These are phyloP conservation scores for Phytoseiulus persimilis DNA, from an alignment of 2,888 invertebrate species.

Conservation along the genomic window DNA sequence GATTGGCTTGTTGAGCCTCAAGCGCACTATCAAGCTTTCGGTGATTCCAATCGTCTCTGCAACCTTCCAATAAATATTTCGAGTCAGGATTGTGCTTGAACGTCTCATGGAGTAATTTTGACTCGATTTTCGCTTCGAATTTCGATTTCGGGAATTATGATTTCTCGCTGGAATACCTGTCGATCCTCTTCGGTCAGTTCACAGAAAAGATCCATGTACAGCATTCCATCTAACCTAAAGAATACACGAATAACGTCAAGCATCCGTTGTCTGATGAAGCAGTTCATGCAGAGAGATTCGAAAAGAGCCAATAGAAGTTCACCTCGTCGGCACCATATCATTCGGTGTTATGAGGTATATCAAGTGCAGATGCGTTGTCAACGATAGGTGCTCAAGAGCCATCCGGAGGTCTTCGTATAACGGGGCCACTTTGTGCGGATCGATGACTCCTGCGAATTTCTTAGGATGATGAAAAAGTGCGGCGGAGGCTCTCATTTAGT, in stretches of 20 bases:
- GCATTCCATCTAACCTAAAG: not conserved
- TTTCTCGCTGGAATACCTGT: not conserved
- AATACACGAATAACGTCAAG: not conserved
- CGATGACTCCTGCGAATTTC: constrained; percentile 63
- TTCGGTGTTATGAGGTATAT: constrained; percentile 77
- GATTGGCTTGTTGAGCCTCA: constrained; percentile 48
- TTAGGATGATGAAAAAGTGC: not conserved
- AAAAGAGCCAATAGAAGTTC: not conserved
- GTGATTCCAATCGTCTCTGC: constrained; percentile 68
- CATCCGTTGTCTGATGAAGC: not conserved
- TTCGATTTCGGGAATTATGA: too few relatives aligned
- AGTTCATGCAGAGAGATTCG: not conserved
- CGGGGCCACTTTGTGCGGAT: constrained; percentile 61
- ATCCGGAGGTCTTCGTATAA: constrained; percentile 65
- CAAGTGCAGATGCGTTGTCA: constrained; percentile 73
- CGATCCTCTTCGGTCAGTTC: constrained; percentile 34
- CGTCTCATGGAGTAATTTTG: too few relatives aligned
- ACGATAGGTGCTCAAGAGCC: constrained; percentile 67
- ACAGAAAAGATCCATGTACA: constrained; percentile 16
- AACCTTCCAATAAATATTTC: constrained; percentile 59
- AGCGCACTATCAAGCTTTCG: constrained; percentile 62
- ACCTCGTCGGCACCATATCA: constrained; percentile 56
- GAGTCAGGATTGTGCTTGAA: constrained; percentile 52
- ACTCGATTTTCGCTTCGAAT: too few relatives aligned
- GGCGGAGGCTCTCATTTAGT: not conserved